phyloP scores from a whole-genome alignment of 2,888 invertebrate species.

The Itoplectis maculator region DNA sequence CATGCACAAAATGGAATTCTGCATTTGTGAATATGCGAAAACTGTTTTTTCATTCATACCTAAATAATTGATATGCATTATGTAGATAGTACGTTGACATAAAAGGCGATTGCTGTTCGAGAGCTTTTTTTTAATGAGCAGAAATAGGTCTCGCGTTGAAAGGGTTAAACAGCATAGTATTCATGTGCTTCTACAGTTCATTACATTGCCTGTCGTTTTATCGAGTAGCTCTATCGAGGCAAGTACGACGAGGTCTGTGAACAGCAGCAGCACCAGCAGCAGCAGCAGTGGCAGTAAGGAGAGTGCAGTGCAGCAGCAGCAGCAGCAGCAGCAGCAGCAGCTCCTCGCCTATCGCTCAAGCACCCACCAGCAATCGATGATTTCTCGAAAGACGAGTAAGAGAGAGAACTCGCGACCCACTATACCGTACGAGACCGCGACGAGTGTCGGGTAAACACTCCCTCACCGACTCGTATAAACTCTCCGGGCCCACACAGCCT shows the following conservation, averaged over 20 bases:
- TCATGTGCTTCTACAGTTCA: slow-evolving; percentile 48
- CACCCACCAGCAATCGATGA: slow-evolving; percentile 60
- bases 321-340: too few relatives aligned
- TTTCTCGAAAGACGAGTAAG: slow-evolving; percentile 56
- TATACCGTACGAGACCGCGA: slow-evolving; percentile 43
- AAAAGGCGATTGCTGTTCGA: neutral
- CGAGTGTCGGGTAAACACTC: slow-evolving; percentile 67
- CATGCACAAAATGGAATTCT: too few relatives aligned
- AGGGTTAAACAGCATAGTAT: slow-evolving; percentile 42
- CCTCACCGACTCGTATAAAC: slow-evolving; percentile 59
- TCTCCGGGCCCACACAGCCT: slow-evolving; percentile 44
- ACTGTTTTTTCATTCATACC: neutral
- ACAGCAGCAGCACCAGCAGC: slow-evolving; percentile 45
- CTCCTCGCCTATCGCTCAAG: slow-evolving; percentile 55
- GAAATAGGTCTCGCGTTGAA: slow-evolving; percentile 1
- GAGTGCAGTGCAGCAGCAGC: slow-evolving; percentile 33
- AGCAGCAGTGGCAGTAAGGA: slow-evolving; percentile 27
- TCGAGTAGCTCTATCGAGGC: slow-evolving; percentile 61
- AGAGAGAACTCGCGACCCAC: slow-evolving; percentile 39
- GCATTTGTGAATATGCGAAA: too few relatives aligned
- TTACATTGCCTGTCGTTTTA: slow-evolving; percentile 60
- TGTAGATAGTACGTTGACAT: neutral
- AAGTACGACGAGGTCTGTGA: slow-evolving; percentile 43
- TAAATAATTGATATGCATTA: neutral
- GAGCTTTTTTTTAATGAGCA: neutral